A percentile compares a stretch with the other conserved stretches of the same genome.
Evolutionary conservation across 2,888 invertebrate genomes (phyloP).

Genomic region (Halictus quadricinctus): DNA sequence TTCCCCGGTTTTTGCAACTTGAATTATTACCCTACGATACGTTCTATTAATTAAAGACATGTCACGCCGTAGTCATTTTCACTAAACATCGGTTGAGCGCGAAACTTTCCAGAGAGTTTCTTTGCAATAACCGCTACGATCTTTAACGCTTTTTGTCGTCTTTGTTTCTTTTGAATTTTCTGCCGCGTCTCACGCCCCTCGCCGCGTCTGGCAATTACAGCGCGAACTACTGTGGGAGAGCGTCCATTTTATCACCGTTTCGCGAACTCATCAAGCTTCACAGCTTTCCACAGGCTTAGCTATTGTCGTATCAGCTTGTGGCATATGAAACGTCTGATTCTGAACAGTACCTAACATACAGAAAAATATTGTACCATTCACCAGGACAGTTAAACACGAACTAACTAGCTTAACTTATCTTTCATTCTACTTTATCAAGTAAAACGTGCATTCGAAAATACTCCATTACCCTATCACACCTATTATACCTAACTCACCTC

Average conservation of each 20-base stretch:
- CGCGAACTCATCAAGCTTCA: neutral
- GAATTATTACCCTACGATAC: conserved; percentile 33
- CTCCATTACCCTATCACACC: neutral
- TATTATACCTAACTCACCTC: neutral
- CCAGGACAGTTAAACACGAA: no score
- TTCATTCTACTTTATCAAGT: neutral
- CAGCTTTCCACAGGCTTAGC: neutral
- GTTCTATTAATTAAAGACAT: conserved; percentile 22
- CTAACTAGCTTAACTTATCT: no score
- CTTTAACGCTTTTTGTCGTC: neutral
- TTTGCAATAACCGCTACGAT: neutral
- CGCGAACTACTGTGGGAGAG: neutral
- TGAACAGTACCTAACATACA: neutral
- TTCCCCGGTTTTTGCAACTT: conserved; percentile 22
- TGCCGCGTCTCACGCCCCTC: no score
- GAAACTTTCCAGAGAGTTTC: neutral
- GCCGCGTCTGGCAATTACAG: neutral
- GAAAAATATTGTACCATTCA: no score
- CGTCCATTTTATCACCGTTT: neutral
- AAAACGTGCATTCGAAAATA: neutral
- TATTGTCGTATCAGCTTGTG: neutral
- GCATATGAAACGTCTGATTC: neutral
- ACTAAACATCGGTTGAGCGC: neutral
- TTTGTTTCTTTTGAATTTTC: neutral
- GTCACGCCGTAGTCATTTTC: neutral